Base-by-base conservation (phyloP, 2,797 vertebrate genomes). In the Dryobates pubescens region DNA sequence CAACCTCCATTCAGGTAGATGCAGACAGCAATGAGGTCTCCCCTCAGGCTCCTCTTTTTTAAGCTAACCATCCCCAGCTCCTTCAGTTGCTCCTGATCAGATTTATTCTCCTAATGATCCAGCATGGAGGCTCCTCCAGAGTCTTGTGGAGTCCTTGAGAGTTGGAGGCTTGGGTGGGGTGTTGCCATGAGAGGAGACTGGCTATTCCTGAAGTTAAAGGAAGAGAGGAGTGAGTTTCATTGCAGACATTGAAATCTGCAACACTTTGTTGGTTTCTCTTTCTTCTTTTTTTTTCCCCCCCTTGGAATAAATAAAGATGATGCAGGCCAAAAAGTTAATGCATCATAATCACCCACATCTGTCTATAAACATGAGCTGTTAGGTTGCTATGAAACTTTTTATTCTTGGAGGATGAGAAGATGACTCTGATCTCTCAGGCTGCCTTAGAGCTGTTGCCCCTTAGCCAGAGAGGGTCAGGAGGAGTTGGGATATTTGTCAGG, bases 311-410 rank as follows among this genome's bases (percentile, higher is more conserved):
- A 86, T 88, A 61, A 29, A 27, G 57, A 64, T 36, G 49, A 73
- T 89, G 61, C 58, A 70, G 45, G 88, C 92, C 96, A 95, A 91
- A 85, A 68, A 70, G 62, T 78, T 73, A 90, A 93, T 92, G 81
- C 81, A 62, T 69, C 79, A 30, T 94, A 92, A 95, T 95, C 0
- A 7, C 71, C 82, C 90, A 75, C 76, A 71, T 92, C 56, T 95
- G 94, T 56, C 81, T 91, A 83, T 94, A 96, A 95, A 89, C 82
- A 77, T 72, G 62, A 59, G 85, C 89, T 96, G 86, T 81, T 96
- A 94, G 64, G 59, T 94, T 96, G 84, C 83, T 94, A 73, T 87
- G 94, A 90, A 94, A 94, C 83, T 69, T 97, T 83, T 96, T 96
- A 89, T 81, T 93, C 32, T 86, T 95, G 89, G 80, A 80, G 10